Base-by-base conservation (phyloP, 2,888 invertebrate species). In the Drepana falcataria region DNA sequence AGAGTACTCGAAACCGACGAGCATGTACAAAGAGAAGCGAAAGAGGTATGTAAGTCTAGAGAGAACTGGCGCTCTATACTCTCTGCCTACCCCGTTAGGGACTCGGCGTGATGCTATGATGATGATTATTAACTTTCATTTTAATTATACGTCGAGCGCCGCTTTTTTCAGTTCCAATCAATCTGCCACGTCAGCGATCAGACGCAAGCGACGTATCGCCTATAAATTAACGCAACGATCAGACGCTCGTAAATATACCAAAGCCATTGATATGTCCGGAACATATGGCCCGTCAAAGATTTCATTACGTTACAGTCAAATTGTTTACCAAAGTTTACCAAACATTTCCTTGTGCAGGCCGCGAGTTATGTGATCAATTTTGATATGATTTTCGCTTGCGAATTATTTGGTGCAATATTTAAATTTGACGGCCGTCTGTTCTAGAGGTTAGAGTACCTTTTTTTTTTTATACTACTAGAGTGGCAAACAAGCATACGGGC, bases 141-240 rank as follows among this genome's bases (percentile, higher is more conserved):
- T 34, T 34, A 48, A 33, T 34, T 48, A 48, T 9, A 48, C 34
- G 4, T 48, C 48, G 9, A 3, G 1, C 2, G 21, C 37, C 3
- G 35, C 9, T 34, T 51, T 21, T 33, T 9, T 34, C 7, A 35
- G 21, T 34, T 52, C 49, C 9, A 55, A 3, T 58, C 33, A 54
- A 4, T 52, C 58, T 54, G 54, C 9, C 48, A 6, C 35, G 48
- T 53, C 54, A 48, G 48, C 53, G 37, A 37, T 49, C n/a, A 37
- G 37, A 55, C 57, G 52, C 53, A 37, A 9, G 35, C 44, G 55
- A 48, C 40, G 48, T 58, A 58, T 58, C 48, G 55, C 52, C 55
- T 21, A 58, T 58, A 58, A 55, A 58, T 58, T 52, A 34, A 52
- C 52, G 53, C 52, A 53, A 49, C 47, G 37, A 54, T 7, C 51